Percentiles rank a stretch among this genome's conserved stretches.
Conservation (phyloP, 2,888 invertebrate species). For the Cephus pulcher region DNA sequence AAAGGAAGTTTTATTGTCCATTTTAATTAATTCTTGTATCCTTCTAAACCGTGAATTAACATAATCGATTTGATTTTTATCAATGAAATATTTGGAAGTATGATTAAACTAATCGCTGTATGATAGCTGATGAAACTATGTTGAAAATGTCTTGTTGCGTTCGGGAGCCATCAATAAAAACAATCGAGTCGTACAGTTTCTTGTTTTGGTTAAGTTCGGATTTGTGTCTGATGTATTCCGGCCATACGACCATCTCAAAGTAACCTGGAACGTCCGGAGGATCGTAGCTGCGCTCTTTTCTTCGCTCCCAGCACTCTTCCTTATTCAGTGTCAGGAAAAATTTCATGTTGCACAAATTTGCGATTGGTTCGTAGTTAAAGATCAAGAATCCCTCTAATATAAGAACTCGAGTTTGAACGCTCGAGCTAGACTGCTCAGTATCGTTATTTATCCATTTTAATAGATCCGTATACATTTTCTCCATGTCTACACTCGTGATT, state of each 20-base stretch:
- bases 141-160: too few relatives aligned
- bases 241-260: constrained; percentile 92
- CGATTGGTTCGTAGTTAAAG: constrained; percentile 76
- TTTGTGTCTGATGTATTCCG: constrained; percentile 77
- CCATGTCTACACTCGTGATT: constrained; percentile 79
- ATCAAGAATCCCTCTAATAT: constrained; percentile 84
- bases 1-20: not conserved
- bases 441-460: constrained; percentile 62
- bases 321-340: constrained; percentile 80
- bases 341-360: constrained; percentile 76
- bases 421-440: constrained; percentile 37
- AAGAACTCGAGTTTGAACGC: constrained; percentile 68
- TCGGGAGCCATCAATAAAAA: constrained; percentile 49
- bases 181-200: constrained; percentile 38
- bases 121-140: too few relatives aligned
- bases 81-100: too few relatives aligned
- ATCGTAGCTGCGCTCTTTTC: constrained; percentile 76
- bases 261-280: constrained; percentile 91
- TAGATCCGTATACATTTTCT: constrained; percentile 75
- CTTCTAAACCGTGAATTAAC: too few relatives aligned
- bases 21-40: too few relatives aligned
- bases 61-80: too few relatives aligned
- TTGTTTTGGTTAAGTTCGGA: constrained; percentile 61
- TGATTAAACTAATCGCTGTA: too few relatives aligned
- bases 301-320: constrained; percentile 75